phyloP scores from a whole-genome alignment of 2,797 vertebrate species.

The Macroramphosus scolopax region DNA sequence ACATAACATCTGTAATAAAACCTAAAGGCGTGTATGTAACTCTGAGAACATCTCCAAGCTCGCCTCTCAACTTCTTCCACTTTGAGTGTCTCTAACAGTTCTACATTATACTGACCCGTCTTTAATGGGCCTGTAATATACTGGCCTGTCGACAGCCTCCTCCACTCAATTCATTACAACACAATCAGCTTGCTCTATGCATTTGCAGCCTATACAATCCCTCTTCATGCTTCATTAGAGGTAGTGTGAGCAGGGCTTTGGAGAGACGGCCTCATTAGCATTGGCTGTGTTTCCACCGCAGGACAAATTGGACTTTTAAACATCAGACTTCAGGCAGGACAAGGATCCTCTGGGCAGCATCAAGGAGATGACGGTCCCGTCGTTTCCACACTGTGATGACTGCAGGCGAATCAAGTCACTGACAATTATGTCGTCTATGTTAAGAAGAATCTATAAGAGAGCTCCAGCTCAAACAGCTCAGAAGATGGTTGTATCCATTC shows the following conservation, averaged over 20 bases:
- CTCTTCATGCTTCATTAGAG: conserved; percentile 94
- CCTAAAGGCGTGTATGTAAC: conserved; percentile 6
- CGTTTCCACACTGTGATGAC: background rate
- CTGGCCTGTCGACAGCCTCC: conserved; percentile 92
- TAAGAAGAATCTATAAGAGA: no score
- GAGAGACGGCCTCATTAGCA: conserved; percentile 88
- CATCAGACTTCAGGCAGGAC: conserved; percentile 51
- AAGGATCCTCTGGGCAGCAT: conserved; percentile 21
- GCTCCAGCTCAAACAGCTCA: no score
- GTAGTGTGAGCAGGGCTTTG: conserved; percentile 84
- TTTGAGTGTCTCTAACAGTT: conserved; percentile 34
- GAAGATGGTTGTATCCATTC: no score
- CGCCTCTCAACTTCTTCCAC: conserved; percentile 24
- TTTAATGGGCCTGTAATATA: conserved; percentile 83
- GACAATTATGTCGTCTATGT: no score
- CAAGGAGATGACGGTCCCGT: background rate
- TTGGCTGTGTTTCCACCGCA: conserved; percentile 62
- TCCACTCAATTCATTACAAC: conserved; percentile 99
- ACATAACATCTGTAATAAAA: background rate
- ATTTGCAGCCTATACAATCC: conserved; percentile 56
- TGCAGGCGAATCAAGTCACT: background rate
- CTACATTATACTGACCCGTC: conserved; percentile 85
- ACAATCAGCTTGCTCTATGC: conserved; percentile 87
- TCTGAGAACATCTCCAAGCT: conserved; percentile 3
- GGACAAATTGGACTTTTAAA: conserved; percentile 66